Percentiles rank a stretch among this genome's conserved stretches.
These are phyloP conservation scores for Sthenelais limicola DNA, from an alignment of 2,888 invertebrate species.

Conservation along the genomic window DNA sequence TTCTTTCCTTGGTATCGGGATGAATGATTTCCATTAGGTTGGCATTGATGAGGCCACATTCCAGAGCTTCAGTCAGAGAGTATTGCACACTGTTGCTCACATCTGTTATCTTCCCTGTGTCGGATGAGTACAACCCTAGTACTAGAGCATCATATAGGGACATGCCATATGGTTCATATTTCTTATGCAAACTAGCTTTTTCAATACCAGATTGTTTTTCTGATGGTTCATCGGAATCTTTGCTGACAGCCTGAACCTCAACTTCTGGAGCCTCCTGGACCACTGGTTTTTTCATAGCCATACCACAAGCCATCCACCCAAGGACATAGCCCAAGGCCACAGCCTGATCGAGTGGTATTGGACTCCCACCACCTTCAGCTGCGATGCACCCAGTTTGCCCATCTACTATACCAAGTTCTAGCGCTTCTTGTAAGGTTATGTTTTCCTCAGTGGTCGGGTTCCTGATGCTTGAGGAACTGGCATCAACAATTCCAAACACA, in stretches of 20 bases:
- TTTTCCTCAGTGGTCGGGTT: conserved; percentile 55
- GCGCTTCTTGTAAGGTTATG: conserved; percentile 55
- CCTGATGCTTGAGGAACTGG: conserved; percentile 54
- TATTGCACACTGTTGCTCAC: conserved; percentile 74
- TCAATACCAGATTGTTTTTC: neutral
- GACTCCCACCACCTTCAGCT: neutral
- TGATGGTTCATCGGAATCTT: neutral
- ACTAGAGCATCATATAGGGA: conserved; percentile 46
- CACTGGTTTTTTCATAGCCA: conserved; percentile 15
- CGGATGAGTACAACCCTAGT: conserved; percentile 44
- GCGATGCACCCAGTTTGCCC: conserved; percentile 20
- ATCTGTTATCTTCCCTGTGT: conserved; percentile 86
- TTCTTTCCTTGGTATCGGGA: conserved; percentile 1
- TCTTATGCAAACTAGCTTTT: no score
- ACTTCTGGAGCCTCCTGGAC: no score
- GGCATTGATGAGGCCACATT: conserved; percentile 68
- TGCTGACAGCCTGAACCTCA: no score
- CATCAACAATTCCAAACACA: conserved; percentile 49
- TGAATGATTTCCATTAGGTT: conserved; percentile 47
- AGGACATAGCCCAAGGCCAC: conserved; percentile 31
- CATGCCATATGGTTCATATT: conserved; percentile 26
- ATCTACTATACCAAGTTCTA: conserved; percentile 75
- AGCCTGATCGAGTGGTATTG: conserved; percentile 31
- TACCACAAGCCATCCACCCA: conserved; percentile 32
- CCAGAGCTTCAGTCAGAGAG: conserved; percentile 73